These are phyloP conservation scores for Acronicta alni DNA, from an alignment of 2,888 invertebrate genomes.

Conservation along the genomic window DNA sequence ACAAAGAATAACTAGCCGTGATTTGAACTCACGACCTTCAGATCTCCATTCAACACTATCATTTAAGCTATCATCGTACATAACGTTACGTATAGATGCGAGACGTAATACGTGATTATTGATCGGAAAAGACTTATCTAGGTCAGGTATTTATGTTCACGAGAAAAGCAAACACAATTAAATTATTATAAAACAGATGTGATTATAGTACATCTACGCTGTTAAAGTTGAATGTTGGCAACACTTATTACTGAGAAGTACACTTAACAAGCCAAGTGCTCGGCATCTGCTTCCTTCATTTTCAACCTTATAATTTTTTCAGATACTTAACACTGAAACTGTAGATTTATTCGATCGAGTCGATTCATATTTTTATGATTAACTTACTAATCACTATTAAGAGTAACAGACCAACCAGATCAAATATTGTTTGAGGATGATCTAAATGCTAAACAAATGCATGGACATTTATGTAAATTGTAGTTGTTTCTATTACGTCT, in stretches of 20 bases:
- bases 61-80: constrained; percentile 19
- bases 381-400: too few species aligned
- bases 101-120: constrained; percentile 52
- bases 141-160: constrained; percentile 58
- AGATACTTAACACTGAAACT: too few species aligned
- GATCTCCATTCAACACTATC: background rate
- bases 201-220: constrained; percentile 32
- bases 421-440: constrained; percentile 20
- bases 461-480: constrained; percentile 18
- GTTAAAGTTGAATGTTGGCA: constrained; percentile 29
- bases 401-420: background rate
- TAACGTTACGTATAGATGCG: constrained; percentile 17
- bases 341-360: too few species aligned
- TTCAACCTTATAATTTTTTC: too few species aligned
- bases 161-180: constrained; percentile 45
- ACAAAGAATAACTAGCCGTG: background rate
- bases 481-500: constrained; percentile 48
- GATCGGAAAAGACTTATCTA: constrained; percentile 58
- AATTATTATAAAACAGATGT: constrained; percentile 44
- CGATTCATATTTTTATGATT: too few species aligned
- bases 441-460: constrained; percentile 30
- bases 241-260: constrained; percentile 27
- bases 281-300: constrained; percentile 10
- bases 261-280: constrained; percentile 6
- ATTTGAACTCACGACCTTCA: constrained; percentile 3